Evolutionary conservation across 2,888 invertebrate genomes (phyloP).

Genomic region (Polymixis flavicincta): DNA sequence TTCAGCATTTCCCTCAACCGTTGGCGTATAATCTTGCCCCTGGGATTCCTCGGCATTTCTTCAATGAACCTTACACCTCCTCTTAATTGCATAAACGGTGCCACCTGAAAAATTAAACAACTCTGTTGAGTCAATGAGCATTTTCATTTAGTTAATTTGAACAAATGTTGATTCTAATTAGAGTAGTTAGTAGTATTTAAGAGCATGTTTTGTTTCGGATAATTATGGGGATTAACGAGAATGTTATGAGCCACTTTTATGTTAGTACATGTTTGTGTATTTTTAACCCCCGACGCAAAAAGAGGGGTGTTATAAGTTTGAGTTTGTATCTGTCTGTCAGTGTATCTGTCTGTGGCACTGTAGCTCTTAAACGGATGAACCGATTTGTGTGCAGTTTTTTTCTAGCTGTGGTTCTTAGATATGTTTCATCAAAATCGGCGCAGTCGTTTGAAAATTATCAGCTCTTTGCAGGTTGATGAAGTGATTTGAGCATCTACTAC

Average conservation of each 20-base stretch:
- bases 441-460: too few relatives aligned
- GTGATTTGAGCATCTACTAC: too few relatives aligned
- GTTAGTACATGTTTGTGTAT: neutral
- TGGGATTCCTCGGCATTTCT: constrained; percentile 92
- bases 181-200: constrained; percentile 2
- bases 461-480: too few relatives aligned
- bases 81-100: constrained; percentile 92
- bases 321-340: too few relatives aligned
- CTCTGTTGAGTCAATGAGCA: constrained; percentile 59
- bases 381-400: too few relatives aligned
- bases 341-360: too few relatives aligned
- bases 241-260: neutral
- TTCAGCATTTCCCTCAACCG: constrained; percentile 87
- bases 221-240: neutral
- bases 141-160: constrained; percentile 60
- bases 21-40: constrained; percentile 93
- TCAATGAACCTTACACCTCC: constrained; percentile 93
- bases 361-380: too few relatives aligned
- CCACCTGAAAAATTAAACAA: constrained; percentile 75
- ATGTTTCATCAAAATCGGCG: too few relatives aligned
- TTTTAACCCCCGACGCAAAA: too few relatives aligned
- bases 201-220: constrained; percentile 1
- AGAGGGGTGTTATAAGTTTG: too few relatives aligned
- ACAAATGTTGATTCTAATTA: constrained; percentile 25
- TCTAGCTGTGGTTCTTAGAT: too few relatives aligned